Percentiles rank a stretch among this genome's conserved stretches.
phyloP scores from a whole-genome alignment of 2,797 vertebrate species.

The Poeciliopsis infans region DNA sequence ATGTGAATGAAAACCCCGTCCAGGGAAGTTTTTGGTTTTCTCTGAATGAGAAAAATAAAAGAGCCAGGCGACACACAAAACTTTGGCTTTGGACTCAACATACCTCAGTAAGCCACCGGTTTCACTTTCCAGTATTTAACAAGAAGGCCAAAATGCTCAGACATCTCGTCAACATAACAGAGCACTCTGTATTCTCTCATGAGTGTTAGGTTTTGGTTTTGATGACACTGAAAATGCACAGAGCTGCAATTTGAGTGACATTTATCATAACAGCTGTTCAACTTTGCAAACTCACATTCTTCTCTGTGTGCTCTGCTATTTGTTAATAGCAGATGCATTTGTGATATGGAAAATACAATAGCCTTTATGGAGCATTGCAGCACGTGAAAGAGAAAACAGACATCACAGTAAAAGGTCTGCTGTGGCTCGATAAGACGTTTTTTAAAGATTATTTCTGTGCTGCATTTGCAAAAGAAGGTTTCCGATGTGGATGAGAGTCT shows the following conservation, averaged over 20 bases:
- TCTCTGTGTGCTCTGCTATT: background rate
- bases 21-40: background rate
- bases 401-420: slow-evolving; percentile 24
- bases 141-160: background rate
- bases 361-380: slow-evolving; percentile 3
- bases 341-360: slow-evolving; percentile 2
- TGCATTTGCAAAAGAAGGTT: slow-evolving; percentile 16
- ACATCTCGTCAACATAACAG: slow-evolving; percentile 5
- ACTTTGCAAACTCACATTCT: background rate
- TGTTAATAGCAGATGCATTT: slow-evolving; percentile 1
- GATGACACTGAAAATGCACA: slow-evolving; percentile 7
- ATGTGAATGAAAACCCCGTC: background rate
- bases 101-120: background rate
- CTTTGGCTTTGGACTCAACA: background rate
- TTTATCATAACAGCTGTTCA: slow-evolving; percentile 1
- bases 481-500: slow-evolving; percentile 22
- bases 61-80: background rate
- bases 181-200: background rate
- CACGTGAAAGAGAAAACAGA: slow-evolving; percentile 11
- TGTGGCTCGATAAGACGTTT: slow-evolving; percentile 10
- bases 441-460: slow-evolving; percentile 19
- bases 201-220: slow-evolving; percentile 1
- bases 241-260: slow-evolving; percentile 4
- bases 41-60: background rate
- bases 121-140: slow-evolving; percentile 6